Conservation (phyloP, 2,797 vertebrate species). For the Valencia hispanica region DNA sequence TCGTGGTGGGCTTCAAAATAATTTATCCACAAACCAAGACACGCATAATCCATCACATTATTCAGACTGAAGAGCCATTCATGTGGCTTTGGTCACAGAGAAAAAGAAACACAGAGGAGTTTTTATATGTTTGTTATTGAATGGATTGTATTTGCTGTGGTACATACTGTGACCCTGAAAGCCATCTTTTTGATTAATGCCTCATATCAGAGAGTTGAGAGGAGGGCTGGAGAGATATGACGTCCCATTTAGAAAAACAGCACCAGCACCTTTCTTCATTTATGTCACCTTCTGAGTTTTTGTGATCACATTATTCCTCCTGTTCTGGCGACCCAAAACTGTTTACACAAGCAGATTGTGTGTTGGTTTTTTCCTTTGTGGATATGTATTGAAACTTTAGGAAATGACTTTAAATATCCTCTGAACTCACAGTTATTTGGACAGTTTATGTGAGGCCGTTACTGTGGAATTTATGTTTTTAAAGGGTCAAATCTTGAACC, state of each 20-base stretch:
- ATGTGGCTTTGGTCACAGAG: slow-evolving; percentile 13
- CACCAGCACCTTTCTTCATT: slow-evolving; percentile 38
- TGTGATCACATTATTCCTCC: neutral
- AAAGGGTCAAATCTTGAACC: slow-evolving; percentile 51
- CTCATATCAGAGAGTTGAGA: slow-evolving; percentile 44
- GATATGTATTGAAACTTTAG: neutral
- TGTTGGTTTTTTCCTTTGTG: too few species aligned
- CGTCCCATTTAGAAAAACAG: slow-evolving; percentile 66
- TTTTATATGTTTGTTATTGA: slow-evolving; percentile 15
- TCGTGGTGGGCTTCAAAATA: neutral
- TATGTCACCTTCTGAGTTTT: slow-evolving; percentile 22
- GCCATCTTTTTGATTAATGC: slow-evolving; percentile 53
- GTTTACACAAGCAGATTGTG: neutral
- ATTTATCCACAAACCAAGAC: neutral
- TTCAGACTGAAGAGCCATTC: slow-evolving; percentile 23
- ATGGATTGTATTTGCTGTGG: slow-evolving; percentile 5
- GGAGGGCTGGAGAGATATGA: slow-evolving; percentile 34
- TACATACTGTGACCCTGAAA: slow-evolving; percentile 17
- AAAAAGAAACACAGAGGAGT: neutral
- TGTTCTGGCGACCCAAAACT: neutral
- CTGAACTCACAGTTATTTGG: neutral
- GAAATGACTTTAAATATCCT: neutral
- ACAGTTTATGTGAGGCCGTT: neutral
- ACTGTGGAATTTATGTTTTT: slow-evolving; percentile 17
- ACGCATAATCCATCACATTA: slow-evolving; percentile 21